Base-by-base conservation (phyloP, 2,888 invertebrate genomes). In the Diaphora mendica region DNA sequence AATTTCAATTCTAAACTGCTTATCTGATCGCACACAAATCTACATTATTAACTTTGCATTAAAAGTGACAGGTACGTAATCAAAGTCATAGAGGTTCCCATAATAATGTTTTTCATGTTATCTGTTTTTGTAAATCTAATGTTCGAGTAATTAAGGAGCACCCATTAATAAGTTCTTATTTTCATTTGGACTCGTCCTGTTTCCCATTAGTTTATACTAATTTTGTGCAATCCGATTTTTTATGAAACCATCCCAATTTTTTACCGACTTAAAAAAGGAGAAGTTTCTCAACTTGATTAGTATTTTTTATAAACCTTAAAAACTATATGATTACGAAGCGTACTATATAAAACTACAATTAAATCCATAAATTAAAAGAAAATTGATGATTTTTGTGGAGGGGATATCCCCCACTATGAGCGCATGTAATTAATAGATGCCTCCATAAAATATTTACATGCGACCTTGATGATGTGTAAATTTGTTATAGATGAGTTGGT, bases 21-120 rank as follows among this genome's bases (percentile, higher is more conserved):
- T n/a, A 51, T 65, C 71, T 64, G 51, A 42, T 66, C 42, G 59
- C 51, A 30, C 26, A 71, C 65, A 30, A 62, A 26, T 23, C 3
- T 0, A 70, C 33, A 59, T 62, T 42, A 51, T 51, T n/a, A 69
- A 74, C 72, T 67, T 79, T 71, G 75, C 71, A 71, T 79, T 81
- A 83, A 77, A n/a, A n/a, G 79, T 62, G 11, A 26, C 26, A 59
- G 13, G 15, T 59, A 26, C 59, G 66, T 82, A 81, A 81, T 79
- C 82, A 71, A 65, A 3, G 35, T 79, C 82, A 71, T 67, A 3
- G 35, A 59, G 17, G 35, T n/a, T 55, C 35, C 33, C 23, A 39
- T 35, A 59, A 44, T 55, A 3, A 30, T 17, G n/a, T 51, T 55
- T n/a, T 55, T 39, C 59, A 59, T 39, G 44, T 81, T 79, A 79